Conservation (phyloP, 2,113 vertebrate genomes). For the Prietella phreatophila region DNA sequence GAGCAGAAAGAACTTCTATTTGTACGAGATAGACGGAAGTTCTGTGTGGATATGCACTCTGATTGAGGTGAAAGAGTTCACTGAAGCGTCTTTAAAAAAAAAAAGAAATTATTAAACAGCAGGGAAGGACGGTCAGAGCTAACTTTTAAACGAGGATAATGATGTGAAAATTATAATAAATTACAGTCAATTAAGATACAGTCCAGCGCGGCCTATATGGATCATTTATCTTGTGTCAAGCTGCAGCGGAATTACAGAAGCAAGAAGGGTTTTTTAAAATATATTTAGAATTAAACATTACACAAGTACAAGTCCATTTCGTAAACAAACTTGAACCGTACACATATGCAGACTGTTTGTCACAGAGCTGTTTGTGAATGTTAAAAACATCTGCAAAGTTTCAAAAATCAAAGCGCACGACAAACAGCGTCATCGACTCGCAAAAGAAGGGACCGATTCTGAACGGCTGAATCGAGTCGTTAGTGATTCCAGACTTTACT, state of each 20-base stretch:
- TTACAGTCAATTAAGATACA: background rate
- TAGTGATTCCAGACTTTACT: no score
- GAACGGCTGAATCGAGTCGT: no score
- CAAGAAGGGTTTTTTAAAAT: background rate
- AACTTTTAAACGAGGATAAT: background rate
- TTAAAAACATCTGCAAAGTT: no score
- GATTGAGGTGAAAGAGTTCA: constrained; percentile 26
- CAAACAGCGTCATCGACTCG: no score
- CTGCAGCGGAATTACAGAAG: background rate
- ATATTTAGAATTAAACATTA: background rate
- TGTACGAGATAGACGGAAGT: background rate
- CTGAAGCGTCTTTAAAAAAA: background rate
- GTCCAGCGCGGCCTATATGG: background rate
- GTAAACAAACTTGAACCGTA: background rate
- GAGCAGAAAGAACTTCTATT: background rate
- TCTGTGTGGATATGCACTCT: background rate
- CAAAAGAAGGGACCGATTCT: no score
- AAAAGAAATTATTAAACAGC: no score
- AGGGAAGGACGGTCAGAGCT: background rate
- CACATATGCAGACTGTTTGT: no score
- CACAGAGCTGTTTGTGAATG: no score
- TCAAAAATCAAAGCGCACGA: no score
- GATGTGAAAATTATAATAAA: background rate
- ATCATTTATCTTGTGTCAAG: background rate
- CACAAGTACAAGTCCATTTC: background rate